Evolutionary conservation across 2,797 vertebrate species (phyloP).

Genomic region (Oceanodroma leucorhoa): DNA sequence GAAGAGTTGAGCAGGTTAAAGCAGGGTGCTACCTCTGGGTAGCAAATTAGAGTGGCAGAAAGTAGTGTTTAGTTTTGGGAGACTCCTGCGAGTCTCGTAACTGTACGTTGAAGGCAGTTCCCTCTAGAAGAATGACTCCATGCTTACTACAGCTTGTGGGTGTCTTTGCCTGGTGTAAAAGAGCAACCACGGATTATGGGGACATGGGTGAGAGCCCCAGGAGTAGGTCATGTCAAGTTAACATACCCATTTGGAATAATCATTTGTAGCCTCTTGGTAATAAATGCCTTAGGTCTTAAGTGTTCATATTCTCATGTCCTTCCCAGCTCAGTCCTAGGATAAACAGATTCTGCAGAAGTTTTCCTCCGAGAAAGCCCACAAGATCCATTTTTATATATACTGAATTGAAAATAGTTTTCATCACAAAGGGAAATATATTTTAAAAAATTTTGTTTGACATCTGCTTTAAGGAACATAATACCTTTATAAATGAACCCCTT

Average conservation of each 20-base stretch:
- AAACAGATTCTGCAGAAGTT: conserved; percentile 7
- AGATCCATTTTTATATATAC: neutral
- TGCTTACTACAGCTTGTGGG: neutral
- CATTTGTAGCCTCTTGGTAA: neutral
- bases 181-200: neutral
- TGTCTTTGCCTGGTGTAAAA: neutral
- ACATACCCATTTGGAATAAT: neutral
- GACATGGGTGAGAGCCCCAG: neutral
- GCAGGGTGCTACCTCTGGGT: neutral
- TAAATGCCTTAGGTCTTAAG: neutral
- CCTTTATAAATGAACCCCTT: neutral
- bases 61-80: neutral
- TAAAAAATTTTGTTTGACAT: neutral
- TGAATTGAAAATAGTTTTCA: neutral
- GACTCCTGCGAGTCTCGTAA: neutral
- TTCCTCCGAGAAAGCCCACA: neutral
- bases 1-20: neutral
- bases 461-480: neutral
- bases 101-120: neutral
- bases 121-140: neutral
- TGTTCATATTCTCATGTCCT: neutral
- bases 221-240: neutral
- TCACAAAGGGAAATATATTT: neutral
- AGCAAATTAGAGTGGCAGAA: neutral
- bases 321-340: neutral